phyloP scores from a whole-genome alignment of 1,140 invertebrate species.

The Nasonia giraulti region DNA sequence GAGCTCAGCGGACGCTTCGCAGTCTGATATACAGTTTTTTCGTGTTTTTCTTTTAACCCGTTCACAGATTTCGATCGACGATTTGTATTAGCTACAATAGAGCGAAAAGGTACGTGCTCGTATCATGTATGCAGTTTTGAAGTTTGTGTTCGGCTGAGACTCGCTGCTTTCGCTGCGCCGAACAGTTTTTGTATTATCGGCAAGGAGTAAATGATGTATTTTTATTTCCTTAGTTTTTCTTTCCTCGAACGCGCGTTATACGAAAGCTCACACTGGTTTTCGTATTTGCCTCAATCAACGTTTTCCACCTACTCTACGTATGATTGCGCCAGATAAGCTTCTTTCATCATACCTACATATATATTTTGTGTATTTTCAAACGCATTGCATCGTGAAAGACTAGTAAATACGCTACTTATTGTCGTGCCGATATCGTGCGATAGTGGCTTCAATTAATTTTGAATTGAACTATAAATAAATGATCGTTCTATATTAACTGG shows the following conservation, averaged over 20 bases:
- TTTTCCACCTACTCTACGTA: conserved; percentile 30
- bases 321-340: conserved; percentile 23
- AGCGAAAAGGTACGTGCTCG: background rate
- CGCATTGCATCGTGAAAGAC: conserved; percentile 34
- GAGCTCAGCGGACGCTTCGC: background rate
- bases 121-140: background rate
- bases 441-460: conserved; percentile 27
- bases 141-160: background rate
- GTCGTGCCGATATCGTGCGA: conserved; percentile 16
- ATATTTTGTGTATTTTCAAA: conserved; percentile 32
- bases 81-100: background rate
- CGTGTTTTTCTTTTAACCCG: background rate
- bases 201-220: conserved; percentile 35
- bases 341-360: background rate
- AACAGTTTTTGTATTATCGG: conserved; percentile 34
- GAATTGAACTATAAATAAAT: conserved; percentile 33
- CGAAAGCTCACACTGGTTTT: background rate
- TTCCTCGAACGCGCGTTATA: background rate
- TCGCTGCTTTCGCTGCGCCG: background rate
- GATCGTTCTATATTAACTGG: conserved; percentile 15
- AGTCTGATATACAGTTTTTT: background rate
- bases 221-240: conserved; percentile 6
- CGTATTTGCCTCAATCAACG: background rate
- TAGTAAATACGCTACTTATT: conserved; percentile 29
- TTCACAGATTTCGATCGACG: background rate